phyloP scores from a whole-genome alignment of 2,113 vertebrate genomes.

The Suricata suricatta region DNA sequence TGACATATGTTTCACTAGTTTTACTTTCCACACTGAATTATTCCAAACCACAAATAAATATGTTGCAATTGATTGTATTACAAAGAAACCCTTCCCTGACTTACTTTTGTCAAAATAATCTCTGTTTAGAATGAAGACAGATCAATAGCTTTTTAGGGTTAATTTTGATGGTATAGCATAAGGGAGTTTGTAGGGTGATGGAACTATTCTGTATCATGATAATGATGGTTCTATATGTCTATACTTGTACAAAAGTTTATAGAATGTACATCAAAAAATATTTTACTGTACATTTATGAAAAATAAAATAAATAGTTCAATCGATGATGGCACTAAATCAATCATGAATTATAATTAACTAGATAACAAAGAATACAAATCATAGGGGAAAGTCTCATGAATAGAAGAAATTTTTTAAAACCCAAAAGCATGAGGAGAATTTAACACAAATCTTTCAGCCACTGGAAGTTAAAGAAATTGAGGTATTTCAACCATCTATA shows the following conservation, averaged over 20 bases:
- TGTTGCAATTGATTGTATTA: background rate
- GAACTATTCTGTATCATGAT: background rate
- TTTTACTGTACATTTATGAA: background rate
- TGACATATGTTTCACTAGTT: background rate
- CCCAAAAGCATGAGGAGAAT: background rate
- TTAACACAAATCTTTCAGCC: background rate
- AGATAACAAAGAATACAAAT: background rate
- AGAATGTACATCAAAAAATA: background rate
- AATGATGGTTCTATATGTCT: background rate
- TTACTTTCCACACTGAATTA: background rate
- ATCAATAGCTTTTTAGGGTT: background rate
- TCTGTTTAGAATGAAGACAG: background rate
- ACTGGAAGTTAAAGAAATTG: background rate
- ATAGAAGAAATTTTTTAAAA: background rate
- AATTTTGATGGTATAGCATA: background rate
- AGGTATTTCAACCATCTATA: background rate
- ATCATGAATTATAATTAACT: background rate
- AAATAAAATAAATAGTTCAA: background rate
- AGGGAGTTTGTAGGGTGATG: background rate
- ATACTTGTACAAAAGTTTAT: background rate
- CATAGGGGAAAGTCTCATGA: background rate
- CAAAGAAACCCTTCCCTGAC: background rate
- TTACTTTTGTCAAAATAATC: background rate
- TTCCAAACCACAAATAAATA: background rate
- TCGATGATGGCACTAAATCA: background rate